Evolutionary conservation across 2,113 vertebrate genomes (phyloP), one percentile per base, ranked within the genome.

Genomic region (Elgaria multicarinata): DNA sequence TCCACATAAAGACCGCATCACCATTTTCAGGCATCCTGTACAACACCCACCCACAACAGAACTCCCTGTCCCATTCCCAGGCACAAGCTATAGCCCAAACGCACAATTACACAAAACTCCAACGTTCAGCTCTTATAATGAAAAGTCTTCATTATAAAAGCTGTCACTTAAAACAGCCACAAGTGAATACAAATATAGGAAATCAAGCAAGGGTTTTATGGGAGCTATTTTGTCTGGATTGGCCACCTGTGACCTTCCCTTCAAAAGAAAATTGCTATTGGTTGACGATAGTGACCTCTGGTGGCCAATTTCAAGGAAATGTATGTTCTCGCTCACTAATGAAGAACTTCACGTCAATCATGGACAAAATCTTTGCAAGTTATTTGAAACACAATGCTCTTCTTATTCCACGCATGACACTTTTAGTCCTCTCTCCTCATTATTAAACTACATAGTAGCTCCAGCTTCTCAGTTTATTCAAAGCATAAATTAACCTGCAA

Each of bases 211-310:
- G 0, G 53, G 1, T 0, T 36, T 0, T 46, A 28, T 3, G 33
- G 36, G n/a, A 71, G 1, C 18, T 55, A 0, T 18, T 10, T 0
- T 69, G 9, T 4, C 64, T 1, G 26, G 20, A 74, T 3, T 26
- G 0, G 16, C 10, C 18, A 4, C 0, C 10, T 3, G 78, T 9
- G 79, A 53, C 67, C 72, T 77, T 76, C 77, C 0, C n/a, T n/a
- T n/a, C 2, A 66, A 4, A 46, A 58, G 39, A 18, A 31, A 2
- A 0, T 0, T 1, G 2, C 87, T 85, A 86, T 44, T 53, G 0
- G 39, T n/a, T 92, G 93, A 90, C 84, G 87, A 67, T 88, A 93
- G 95, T 90, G 95, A 95, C 97, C 95, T 67, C 97, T 97, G 93
- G 95, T 94, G 97, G 95, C 53, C 80, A 1, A n/a, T 87, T 53